Evolutionary conservation across 2,888 invertebrate genomes (phyloP).

Genomic region (Pinctada fucata): DNA sequence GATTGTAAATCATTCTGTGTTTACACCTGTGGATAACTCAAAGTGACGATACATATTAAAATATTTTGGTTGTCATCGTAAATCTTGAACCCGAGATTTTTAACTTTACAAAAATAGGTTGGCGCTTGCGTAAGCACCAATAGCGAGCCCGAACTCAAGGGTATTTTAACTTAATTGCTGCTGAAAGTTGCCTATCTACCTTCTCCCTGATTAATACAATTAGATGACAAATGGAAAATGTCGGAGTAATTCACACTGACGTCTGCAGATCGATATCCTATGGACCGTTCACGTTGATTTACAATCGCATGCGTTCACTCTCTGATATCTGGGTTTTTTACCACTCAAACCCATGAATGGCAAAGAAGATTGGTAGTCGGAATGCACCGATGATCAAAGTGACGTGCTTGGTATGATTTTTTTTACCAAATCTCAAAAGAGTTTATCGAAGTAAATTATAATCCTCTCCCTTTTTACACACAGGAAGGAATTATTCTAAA

Average conservation of each 20-base stretch:
- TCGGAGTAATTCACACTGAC: not conserved
- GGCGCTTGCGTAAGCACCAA: not conserved
- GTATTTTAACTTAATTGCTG: not conserved
- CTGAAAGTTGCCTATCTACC: not conserved
- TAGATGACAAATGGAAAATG: conserved; percentile 4
- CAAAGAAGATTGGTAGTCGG: not conserved
- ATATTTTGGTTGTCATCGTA: not conserved
- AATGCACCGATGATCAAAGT: not conserved
- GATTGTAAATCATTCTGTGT: not conserved
- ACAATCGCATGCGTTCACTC: not conserved
- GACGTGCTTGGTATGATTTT: not conserved
- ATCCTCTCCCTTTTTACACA: too few species aligned
- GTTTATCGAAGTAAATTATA: too few species aligned
- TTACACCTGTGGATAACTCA: conserved; percentile 2
- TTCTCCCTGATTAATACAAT: not conserved
- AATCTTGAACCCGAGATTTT: conserved; percentile 3
- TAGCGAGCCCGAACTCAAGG: conserved; percentile 1
- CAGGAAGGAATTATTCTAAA: too few species aligned
- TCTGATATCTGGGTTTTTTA: not conserved
- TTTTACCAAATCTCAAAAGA: too few species aligned
- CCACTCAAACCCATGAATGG: not conserved
- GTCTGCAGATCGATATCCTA: not conserved
- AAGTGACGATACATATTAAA: conserved; percentile 8
- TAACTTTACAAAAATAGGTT: not conserved
- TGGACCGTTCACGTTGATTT: not conserved